phyloP scores from a whole-genome alignment of 2,888 invertebrate species.

The Habrosyne pyritoides region DNA sequence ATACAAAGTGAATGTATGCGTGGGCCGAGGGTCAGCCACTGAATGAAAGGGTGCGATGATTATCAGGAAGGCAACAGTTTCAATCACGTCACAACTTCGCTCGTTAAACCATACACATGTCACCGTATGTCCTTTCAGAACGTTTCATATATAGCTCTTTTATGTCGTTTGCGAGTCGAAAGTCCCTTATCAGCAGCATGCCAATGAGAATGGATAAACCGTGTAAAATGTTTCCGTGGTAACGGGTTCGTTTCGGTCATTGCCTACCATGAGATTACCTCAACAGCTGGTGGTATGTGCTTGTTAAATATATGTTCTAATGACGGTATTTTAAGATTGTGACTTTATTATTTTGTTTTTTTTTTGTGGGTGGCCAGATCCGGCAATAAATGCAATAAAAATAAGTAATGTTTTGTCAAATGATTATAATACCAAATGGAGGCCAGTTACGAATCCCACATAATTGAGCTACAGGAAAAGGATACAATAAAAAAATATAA shows the following conservation, averaged over 20 bases:
- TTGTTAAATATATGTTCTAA: not conserved
- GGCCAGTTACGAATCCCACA: not conserved
- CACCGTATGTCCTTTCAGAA: conserved; percentile 59
- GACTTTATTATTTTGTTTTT: no score
- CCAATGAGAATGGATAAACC: conserved; percentile 8
- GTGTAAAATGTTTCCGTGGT: conserved; percentile 5
- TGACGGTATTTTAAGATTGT: no score
- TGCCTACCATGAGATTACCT: conserved; percentile 6
- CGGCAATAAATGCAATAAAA: no score
- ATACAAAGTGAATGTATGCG: conserved; percentile 42
- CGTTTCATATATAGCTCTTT: conserved; percentile 60
- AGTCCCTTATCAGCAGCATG: conserved; percentile 49
- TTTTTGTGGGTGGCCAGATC: no score
- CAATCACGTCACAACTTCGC: conserved; percentile 73
- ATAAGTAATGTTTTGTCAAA: no score
- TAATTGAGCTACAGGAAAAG: conserved; percentile 11
- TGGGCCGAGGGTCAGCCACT: conserved; percentile 54
- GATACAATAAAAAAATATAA: conserved; percentile 16
- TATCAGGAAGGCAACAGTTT: conserved; percentile 66
- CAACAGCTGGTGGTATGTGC: not conserved
- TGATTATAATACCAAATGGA: conserved; percentile 5
- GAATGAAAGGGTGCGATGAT: conserved; percentile 70
- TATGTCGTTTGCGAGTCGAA: conserved; percentile 44
- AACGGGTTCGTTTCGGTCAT: conserved; percentile 6
- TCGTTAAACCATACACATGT: conserved; percentile 62